Evolutionary conservation across 2,113 vertebrate species (phyloP).

Genomic region (Callopanchax toddi): DNA sequence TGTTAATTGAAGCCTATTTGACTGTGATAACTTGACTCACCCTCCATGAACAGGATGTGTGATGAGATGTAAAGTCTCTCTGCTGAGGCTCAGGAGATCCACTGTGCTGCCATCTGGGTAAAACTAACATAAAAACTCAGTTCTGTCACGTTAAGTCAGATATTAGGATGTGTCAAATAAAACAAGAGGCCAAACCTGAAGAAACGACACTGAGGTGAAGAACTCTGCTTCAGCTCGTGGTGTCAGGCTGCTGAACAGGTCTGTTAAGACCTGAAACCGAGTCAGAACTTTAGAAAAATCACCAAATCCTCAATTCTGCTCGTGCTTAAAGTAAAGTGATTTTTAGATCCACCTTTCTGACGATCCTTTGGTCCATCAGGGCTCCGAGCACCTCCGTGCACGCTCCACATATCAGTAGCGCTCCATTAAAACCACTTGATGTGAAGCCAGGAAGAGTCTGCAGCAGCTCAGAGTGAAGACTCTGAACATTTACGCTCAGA

Average conservation of each 20-base stretch:
- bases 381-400: slow-evolving; percentile 20
- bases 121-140: slow-evolving; percentile 73
- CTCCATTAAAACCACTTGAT: slow-evolving; percentile 76
- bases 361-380: slow-evolving; percentile 54
- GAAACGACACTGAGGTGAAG: slow-evolving; percentile 76
- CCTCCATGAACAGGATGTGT: slow-evolving; percentile 79
- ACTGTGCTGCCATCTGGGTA: slow-evolving; percentile 64
- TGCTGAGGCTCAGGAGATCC: slow-evolving; percentile 76
- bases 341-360: slow-evolving; percentile 72
- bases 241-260: slow-evolving; percentile 63
- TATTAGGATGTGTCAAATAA: slow-evolving; percentile 5
- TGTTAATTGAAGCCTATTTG: too few species aligned
- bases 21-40: too few species aligned
- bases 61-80: slow-evolving; percentile 68
- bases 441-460: slow-evolving; percentile 72
- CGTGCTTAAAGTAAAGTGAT: neutral
- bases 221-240: slow-evolving; percentile 18
- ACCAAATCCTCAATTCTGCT: neutral
- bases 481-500: slow-evolving; percentile 59
- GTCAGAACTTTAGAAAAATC: neutral
- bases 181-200: slow-evolving; percentile 76
- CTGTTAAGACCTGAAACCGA: slow-evolving; percentile 67
- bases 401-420: slow-evolving; percentile 79
- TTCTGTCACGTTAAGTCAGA: neutral
- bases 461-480: slow-evolving; percentile 73